phyloP scores from a whole-genome alignment of 1,140 invertebrate genomes.

The Euborellia annulipes region DNA sequence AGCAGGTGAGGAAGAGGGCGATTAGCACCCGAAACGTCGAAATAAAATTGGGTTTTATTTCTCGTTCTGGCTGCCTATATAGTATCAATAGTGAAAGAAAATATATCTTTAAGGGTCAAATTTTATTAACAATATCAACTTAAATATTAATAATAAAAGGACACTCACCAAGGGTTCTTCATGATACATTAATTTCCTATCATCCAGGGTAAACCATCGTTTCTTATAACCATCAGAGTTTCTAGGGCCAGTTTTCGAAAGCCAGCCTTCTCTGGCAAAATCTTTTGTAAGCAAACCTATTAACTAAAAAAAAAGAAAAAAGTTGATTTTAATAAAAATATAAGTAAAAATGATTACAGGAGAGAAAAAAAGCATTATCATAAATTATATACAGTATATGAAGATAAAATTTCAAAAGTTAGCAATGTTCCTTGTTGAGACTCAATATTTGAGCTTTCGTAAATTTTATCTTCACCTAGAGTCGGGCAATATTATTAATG shows the following conservation, averaged over 20 bases:
- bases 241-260: slow-evolving; percentile 78
- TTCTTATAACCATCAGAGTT: slow-evolving; percentile 63
- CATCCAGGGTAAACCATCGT: slow-evolving; percentile 78
- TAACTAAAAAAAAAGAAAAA: slow-evolving; percentile 28
- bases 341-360: neutral
- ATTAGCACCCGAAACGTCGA: no score
- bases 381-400: neutral
- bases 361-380: neutral
- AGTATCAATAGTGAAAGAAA: no score
- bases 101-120: no score
- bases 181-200: slow-evolving; percentile 80
- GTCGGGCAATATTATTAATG: no score
- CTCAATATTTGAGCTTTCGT: no score
- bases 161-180: slow-evolving; percentile 54
- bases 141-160: neutral
- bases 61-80: no score
- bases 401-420: neutral
- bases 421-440: no score
- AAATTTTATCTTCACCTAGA: no score
- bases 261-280: slow-evolving; percentile 68
- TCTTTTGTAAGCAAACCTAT: slow-evolving; percentile 56
- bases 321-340: neutral
- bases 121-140: no score
- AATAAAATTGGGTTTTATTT: no score
- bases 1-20: no score